Base-by-base conservation (phyloP, 2,797 vertebrate species). In the Merluccius polli region DNA sequence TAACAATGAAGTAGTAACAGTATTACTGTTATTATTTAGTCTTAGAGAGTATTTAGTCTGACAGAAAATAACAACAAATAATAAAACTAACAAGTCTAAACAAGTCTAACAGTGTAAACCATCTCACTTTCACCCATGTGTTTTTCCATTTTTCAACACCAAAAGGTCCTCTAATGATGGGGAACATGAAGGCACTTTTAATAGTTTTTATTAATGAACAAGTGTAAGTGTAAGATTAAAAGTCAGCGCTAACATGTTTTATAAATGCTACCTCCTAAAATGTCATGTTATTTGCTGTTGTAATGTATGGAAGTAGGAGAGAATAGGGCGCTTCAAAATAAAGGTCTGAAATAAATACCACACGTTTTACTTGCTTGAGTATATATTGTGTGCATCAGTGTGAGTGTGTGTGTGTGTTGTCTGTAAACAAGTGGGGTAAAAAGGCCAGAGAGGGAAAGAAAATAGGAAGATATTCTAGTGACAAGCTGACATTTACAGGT, bases 401-500 rank as follows among this genome's bases (percentile, higher is more conserved):
- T 48, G 44, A 16, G 44, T 48, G 44, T 48, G 44, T 48, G 44
- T 18, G 15, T 48, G 16, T 48, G 44, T 48, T 0, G 41, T 8
- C 12, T n/a, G 48, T 16, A 36, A 30, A 67, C 7, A 73, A 52
- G 16, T 4, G 48, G 59, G 32, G 24, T 36, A 13, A 72, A n/a
- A 59, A 11, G 29, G 67, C 75, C 69, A 81, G 71, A 72, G 76
- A 76, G 70, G 33, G 75, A 41, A 70, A 85, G 27, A 12, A 71
- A 29, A 71, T 13, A 73, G n/a, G 8, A 16, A 32, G 74, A 83
- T 63, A 84, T 71, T 82, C 75, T 70, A 75, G 82, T 75, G 65
- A 80, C 81, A 75, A 79, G 82, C 79, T 89, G 89, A 87, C 87
- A n/a, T 89, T 90, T 87, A 88, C 87, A 70, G 73, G 79, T 77